These are phyloP conservation scores for Stenoptilia bipunctidactyla DNA, from an alignment of 2,888 invertebrate species.

Conservation along the genomic window DNA sequence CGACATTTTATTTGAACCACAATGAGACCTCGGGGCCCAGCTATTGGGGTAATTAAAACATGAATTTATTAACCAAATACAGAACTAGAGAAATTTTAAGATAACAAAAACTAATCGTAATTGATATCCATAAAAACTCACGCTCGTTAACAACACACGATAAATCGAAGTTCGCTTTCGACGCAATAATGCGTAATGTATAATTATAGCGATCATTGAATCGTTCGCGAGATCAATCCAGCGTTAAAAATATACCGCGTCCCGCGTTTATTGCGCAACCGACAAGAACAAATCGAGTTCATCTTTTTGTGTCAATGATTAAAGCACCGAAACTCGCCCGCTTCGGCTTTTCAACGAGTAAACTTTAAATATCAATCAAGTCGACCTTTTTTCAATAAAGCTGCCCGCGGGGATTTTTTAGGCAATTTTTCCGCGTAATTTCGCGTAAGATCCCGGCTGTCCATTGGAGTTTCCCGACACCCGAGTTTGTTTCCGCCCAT, in stretches of 20 bases:
- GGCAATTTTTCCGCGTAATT: constrained; percentile 61
- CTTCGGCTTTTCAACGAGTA: constrained; percentile 56
- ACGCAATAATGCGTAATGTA: neutral
- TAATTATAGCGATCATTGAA: constrained; percentile 50
- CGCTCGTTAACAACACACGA: neutral
- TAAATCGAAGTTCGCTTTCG: neutral
- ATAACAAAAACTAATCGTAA: too few relatives aligned
- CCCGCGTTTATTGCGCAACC: constrained; percentile 57
- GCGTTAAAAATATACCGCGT: constrained; percentile 56
- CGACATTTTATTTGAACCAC: constrained; percentile 63
- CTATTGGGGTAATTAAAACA: constrained; percentile 47
- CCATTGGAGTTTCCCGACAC: constrained; percentile 28
- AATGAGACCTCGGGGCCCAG: constrained; percentile 42
- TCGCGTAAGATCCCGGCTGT: constrained; percentile 37
- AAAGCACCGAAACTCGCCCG: constrained; percentile 47
- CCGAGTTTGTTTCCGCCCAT: constrained; percentile 25
- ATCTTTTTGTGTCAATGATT: constrained; percentile 58
- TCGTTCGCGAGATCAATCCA: constrained; percentile 42
- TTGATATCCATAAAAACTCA: too few relatives aligned
- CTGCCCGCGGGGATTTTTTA: constrained; percentile 46
- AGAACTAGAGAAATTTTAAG: neutral
- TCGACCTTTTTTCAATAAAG: constrained; percentile 65
- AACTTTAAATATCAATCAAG: constrained; percentile 67
- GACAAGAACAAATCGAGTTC: constrained; percentile 69
- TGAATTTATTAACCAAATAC: constrained; percentile 29